Evolutionary conservation across 2,797 vertebrate genomes (phyloP), one percentile per base, ranked within the genome.

Genomic region (Sebastolobus altivelis): DNA sequence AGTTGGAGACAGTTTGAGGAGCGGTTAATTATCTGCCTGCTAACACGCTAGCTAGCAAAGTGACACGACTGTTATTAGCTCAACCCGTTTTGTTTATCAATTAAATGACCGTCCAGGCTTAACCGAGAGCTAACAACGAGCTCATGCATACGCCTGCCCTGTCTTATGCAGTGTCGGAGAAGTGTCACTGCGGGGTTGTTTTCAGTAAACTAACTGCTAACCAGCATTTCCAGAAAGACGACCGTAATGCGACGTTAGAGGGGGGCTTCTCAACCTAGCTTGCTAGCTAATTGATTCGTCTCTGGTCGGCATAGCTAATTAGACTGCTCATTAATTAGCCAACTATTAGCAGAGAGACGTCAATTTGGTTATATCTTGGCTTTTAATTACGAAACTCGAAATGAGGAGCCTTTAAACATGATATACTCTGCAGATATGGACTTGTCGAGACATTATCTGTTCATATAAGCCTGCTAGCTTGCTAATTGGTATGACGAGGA

Each of bases 401-500:
- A 58, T 13, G 52, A 60, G 29, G 63, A 72, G 79, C 65, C 20
- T 82, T 82, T 72, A 75, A 65, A 67, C 55, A n/a, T 11, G 77
- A 67, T 72, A 37, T 22, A 58, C 27, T 56, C 52, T 38, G 79
- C 72, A 84, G 84, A 89, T 52, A 20, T 27, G 37, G 75, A 85
- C 76, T 83, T 86, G 83, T 81, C 75, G 74, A 78, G 80, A 86
- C 81, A 84, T 89, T 88, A 90, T 91, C 56, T 79, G 87, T 69
- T 83, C 84, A 65, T 86, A 84, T 93, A 90, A 88, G 87, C 84
- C 81, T 86, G 94, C 95, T 95, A 93, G 93, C 91, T 93, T 92
- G 95, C 94, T 96, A 96, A 96, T 96, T 96, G 95, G 92, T 90
- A 85, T 92, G 93, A 92, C 92, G 90, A 94, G 94, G 93, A 94